These are phyloP conservation scores for Rhagonycha lutea DNA, from an alignment of 2,888 invertebrate species.

Conservation along the genomic window DNA sequence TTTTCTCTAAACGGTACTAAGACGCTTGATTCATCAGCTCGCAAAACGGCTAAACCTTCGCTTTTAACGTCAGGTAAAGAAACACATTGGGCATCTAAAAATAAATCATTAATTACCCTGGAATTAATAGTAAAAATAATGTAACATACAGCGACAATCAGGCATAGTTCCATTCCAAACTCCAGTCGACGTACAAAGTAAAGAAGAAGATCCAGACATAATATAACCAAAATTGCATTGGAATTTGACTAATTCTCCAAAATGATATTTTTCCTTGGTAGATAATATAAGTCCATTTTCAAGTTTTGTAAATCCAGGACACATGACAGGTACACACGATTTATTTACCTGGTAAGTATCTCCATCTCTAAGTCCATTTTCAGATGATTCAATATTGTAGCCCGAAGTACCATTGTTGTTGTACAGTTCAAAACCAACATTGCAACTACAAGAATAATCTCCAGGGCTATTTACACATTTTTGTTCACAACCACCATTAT, in stretches of 20 bases:
- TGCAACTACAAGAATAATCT: conserved; percentile 85
- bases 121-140: conserved; percentile 9
- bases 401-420: conserved; percentile 88
- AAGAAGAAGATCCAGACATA: conserved; percentile 83
- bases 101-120: conserved; percentile 14
- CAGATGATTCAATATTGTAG: conserved; percentile 75
- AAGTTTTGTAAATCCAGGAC: conserved; percentile 74
- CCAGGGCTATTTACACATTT: conserved; percentile 91
- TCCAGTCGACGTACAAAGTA: conserved; percentile 88
- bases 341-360: conserved; percentile 90
- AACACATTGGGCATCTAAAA: conserved; percentile 85
- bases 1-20: conserved; percentile 88
- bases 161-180: conserved; percentile 94
- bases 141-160: conserved; percentile 81
- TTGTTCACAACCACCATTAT: conserved; percentile 92
- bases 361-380: conserved; percentile 86
- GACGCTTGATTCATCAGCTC: conserved; percentile 81
- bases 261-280: conserved; percentile 82
- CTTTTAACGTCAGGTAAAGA: conserved; percentile 87
- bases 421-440: conserved; percentile 90
- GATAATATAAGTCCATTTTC: conserved; percentile 85
- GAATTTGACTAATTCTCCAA: conserved; percentile 87
- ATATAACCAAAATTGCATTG: conserved; percentile 95
- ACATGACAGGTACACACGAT: conserved; percentile 93
- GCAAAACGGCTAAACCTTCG: conserved; percentile 79